Evolutionary conservation across 1,140 invertebrate species (phyloP).

Genomic region (Drosophila bipectinata): DNA sequence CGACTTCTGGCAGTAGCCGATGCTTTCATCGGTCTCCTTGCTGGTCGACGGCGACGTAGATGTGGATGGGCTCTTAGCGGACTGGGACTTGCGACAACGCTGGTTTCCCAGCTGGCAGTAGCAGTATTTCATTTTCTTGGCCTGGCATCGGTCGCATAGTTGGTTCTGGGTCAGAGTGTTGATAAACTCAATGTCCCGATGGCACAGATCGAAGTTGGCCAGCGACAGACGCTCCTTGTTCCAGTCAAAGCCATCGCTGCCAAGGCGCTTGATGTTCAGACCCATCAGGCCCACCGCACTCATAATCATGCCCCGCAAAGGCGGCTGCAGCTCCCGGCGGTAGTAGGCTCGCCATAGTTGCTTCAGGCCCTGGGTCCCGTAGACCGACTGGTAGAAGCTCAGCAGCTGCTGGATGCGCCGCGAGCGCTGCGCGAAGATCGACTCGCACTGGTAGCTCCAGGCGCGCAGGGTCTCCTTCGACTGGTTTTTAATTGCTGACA

Average conservation of each 20-base stretch:
- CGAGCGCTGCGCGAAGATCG: constrained; percentile 86
- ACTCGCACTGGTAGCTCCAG: constrained; percentile 87
- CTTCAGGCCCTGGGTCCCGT: constrained; percentile 86
- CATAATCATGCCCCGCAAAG: constrained; percentile 63
- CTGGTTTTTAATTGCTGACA: constrained; percentile 83
- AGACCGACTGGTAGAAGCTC: constrained; percentile 86
- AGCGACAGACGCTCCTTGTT: constrained; percentile 64
- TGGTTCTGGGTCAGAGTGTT: constrained; percentile 65
- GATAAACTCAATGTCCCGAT: constrained; percentile 70
- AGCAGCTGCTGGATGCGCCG: constrained; percentile 87
- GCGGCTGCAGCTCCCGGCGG: constrained; percentile 73
- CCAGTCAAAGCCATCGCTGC: constrained; percentile 73
- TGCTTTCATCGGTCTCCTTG: constrained; percentile 55
- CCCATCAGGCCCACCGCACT: constrained; percentile 76
- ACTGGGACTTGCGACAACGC: constrained; percentile 85
- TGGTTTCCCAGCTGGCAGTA: constrained; percentile 86
- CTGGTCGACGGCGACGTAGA: not conserved
- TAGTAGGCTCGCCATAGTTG: constrained; percentile 85
- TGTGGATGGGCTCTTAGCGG: constrained; percentile 42
- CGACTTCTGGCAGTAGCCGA: constrained; percentile 42
- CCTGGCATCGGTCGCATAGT: constrained; percentile 85
- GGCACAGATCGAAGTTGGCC: constrained; percentile 70
- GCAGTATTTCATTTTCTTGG: constrained; percentile 86
- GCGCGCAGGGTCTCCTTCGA: constrained; percentile 84
- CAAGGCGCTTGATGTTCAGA: constrained; percentile 50